Percentiles rank a stretch among this genome's conserved stretches.
Conservation (phyloP, 2,888 invertebrate genomes). For the Morpho achilles region DNA sequence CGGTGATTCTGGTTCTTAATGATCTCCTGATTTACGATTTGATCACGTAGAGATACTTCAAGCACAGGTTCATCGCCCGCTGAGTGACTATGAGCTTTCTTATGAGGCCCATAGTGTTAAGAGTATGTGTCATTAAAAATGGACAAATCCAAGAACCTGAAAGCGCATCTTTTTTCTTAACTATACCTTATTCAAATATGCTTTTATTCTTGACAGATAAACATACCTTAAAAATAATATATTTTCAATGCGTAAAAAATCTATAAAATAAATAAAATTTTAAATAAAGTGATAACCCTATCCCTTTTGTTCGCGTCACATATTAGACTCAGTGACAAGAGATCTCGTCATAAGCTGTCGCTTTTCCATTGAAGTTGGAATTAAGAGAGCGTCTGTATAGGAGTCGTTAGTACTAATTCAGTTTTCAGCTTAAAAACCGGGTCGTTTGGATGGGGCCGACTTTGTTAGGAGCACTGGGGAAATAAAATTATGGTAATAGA, state of each 20-base stretch:
- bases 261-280: not conserved
- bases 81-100: too few species aligned
- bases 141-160: too few species aligned
- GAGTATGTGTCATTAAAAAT: too few species aligned
- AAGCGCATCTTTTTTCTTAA: too few species aligned
- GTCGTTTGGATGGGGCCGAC: conserved; percentile 2
- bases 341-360: conserved; percentile 50
- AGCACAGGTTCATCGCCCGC: too few species aligned
- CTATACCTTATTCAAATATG: too few species aligned
- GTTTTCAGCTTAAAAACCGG: conserved; percentile 15
- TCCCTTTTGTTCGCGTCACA: conserved; percentile 39
- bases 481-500: conserved; percentile 7
- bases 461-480: not conserved
- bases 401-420: conserved; percentile 20
- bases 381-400: conserved; percentile 26
- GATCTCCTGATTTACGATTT: too few species aligned
- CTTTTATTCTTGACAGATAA: too few species aligned
- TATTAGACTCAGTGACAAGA: conserved; percentile 46
- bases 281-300: conserved; percentile 31
- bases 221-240: too few species aligned
- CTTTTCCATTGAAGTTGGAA: conserved; percentile 49
- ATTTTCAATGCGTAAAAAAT: not conserved
- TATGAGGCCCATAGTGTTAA: too few species aligned
- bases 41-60: too few species aligned
- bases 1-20: too few species aligned